phyloP scores from a whole-genome alignment of 2,888 invertebrate genomes.

The Odontomyia ornata region DNA sequence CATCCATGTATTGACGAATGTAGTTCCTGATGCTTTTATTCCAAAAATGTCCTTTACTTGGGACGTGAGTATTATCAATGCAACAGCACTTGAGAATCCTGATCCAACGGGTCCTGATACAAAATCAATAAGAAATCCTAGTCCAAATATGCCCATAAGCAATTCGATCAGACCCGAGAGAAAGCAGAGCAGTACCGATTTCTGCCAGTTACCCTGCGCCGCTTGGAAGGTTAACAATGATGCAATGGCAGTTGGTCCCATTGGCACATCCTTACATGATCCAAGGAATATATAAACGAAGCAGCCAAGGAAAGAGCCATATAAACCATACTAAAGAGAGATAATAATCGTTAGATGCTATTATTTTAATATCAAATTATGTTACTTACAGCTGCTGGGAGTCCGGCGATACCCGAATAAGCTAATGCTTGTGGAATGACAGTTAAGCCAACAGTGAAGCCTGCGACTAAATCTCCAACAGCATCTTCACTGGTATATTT shows the following conservation, averaged over 20 bases:
- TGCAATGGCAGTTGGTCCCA: slow-evolving; percentile 92
- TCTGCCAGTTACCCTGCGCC: slow-evolving; percentile 69
- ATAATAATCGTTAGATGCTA: neutral
- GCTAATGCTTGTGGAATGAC: slow-evolving; percentile 92
- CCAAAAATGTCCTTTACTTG: slow-evolving; percentile 86
- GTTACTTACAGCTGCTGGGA: slow-evolving; percentile 73
- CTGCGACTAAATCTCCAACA: slow-evolving; percentile 88
- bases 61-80: slow-evolving; percentile 86
- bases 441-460: slow-evolving; percentile 90
- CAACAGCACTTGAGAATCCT: slow-evolving; percentile 91
- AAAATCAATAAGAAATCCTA: slow-evolving; percentile 89
- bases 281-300: slow-evolving; percentile 91
- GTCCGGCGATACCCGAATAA: slow-evolving; percentile 81
- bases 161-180: slow-evolving; percentile 78
- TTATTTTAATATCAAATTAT: slow-evolving; percentile 69
- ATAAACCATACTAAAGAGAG: slow-evolving; percentile 81
- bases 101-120: slow-evolving; percentile 90
- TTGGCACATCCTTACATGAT: slow-evolving; percentile 90
- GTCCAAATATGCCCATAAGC: slow-evolving; percentile 82
- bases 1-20: slow-evolving; percentile 81
- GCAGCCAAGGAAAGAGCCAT: slow-evolving; percentile 92
- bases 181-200: slow-evolving; percentile 78
- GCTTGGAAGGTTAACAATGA: slow-evolving; percentile 86
- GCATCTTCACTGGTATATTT: slow-evolving; percentile 76
- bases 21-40: slow-evolving; percentile 75